These are phyloP conservation scores for Schizopygopsis malacanthus DNA, from an alignment of 2,797 vertebrate genomes.

Conservation along the genomic window DNA sequence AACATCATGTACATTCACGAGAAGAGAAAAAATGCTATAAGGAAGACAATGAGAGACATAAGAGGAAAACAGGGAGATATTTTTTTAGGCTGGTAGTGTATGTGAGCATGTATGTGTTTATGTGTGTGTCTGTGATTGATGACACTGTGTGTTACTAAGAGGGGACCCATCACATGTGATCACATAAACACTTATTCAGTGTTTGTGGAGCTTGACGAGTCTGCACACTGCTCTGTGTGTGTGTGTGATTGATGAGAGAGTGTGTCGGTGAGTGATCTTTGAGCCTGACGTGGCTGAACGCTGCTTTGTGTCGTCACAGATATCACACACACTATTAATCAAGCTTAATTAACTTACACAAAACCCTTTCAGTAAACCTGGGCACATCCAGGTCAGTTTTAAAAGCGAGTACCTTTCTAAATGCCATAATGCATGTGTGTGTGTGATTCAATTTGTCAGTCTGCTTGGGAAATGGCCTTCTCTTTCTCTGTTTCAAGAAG, in stretches of 20 bases:
- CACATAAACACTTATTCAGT: slow-evolving; percentile 99
- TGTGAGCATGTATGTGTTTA: slow-evolving; percentile 53
- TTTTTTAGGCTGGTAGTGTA: background rate
- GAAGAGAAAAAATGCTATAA: slow-evolving; percentile 74
- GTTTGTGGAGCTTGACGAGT: slow-evolving; percentile 98
- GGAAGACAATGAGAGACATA: slow-evolving; percentile 15
- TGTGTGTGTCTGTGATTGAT: slow-evolving; percentile 60
- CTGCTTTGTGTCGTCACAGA: slow-evolving; percentile 99
- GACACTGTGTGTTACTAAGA: slow-evolving; percentile 90
- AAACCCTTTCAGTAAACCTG: slow-evolving; percentile 82
- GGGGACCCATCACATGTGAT: slow-evolving; percentile 99
- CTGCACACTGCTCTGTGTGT: slow-evolving; percentile 37
- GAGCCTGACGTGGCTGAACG: slow-evolving; percentile 52
- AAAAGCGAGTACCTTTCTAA: background rate
- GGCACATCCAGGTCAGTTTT: slow-evolving; percentile 71
- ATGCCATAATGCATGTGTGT: background rate
- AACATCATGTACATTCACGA: slow-evolving; percentile 28
- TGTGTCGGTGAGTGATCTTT: slow-evolving; percentile 59
- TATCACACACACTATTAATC: slow-evolving; percentile 99
- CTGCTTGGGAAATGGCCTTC: background rate
- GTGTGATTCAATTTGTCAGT: background rate
- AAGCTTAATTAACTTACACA: slow-evolving; percentile 98
- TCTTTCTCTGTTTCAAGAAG: background rate
- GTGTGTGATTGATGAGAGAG: slow-evolving; percentile 62
- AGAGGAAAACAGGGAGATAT: background rate